Base-by-base conservation (phyloP, 2,888 invertebrate species). In the Platynereis dumerilii region DNA sequence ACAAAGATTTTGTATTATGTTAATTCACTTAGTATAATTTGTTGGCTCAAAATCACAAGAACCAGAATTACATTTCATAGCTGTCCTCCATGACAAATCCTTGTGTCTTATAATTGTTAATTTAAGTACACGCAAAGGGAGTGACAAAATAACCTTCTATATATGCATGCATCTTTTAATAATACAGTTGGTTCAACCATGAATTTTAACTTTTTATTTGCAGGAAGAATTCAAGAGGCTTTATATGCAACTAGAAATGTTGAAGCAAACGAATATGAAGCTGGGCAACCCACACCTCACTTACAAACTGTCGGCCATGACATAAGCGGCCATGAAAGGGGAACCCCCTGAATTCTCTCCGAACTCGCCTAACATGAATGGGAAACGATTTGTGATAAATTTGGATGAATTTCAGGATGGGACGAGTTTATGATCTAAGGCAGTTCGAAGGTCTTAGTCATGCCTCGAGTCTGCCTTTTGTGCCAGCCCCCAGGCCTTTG, bases 181-280 rank as follows among this genome's bases (percentile, higher is more conserved):
- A 53, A 12, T 20, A 53, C 15, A 53, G 12, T 20, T 53, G 10
- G 12, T 20, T 64, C 59, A n/a, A n/a, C n/a, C 27, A 12, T 42
- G 42, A 12, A 42, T 42, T 42, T 42, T 17, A 12, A 42, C 17
- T 42, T 10, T 42, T 10, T 59, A 24, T 17, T 83, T 82, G 1
- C 83, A 92, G 91, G 92, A 93, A 83, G 93, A 93, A 85, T 92
- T 93, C 79, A 87, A 89, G 72, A 89, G 92, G 71, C 87, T 93
- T 44, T 91, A 91, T 84, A 90, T 90, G 48, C 92, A 93, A 79
- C 85, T 93, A 52, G 92, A 92, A 73, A 86, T 90, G 66, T 86
- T 93, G n/a, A 90, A 91, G 72, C 93, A 93, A 76, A 89, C 91
- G 67, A 90, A 90, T 78, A 87, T 89, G 86, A 89, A 92, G 69